A percentile compares a stretch with the other conserved stretches of the same genome.
Evolutionary conservation across 2,113 vertebrate species (phyloP).

Genomic region (Trichechus manatus): DNA sequence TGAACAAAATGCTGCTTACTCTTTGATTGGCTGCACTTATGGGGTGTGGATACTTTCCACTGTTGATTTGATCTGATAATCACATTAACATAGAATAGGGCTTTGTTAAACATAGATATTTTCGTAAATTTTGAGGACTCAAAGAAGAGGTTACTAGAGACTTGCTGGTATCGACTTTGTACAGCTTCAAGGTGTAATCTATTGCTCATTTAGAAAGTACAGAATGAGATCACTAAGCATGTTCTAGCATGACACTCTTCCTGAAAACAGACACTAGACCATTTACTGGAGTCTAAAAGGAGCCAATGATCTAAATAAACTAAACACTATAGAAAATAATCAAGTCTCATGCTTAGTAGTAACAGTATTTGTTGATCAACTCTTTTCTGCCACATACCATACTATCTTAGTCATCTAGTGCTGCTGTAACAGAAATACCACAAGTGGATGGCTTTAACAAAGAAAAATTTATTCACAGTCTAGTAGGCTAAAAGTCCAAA

Average conservation of each 20-base stretch:
- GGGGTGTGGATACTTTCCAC: neutral
- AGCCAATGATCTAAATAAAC: conserved; percentile 2
- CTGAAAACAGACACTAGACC: neutral
- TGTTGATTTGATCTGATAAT: neutral
- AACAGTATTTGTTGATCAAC: neutral
- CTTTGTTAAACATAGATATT: neutral
- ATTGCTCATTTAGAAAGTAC: conserved; percentile 42
- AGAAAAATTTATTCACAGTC: no score
- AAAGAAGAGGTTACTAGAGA: neutral
- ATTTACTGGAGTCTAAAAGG: neutral
- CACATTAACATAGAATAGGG: neutral
- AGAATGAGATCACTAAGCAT: conserved; percentile 20
- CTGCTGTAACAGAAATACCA: no score
- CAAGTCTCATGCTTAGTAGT: neutral
- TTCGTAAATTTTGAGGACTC: neutral
- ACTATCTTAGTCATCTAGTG: no score
- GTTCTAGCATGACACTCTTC: neutral
- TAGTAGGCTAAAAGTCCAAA: no score
- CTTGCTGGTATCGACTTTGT: neutral
- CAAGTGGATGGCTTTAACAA: no score
- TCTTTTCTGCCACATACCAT: neutral
- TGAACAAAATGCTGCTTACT: conserved; percentile 4
- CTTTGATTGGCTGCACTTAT: neutral
- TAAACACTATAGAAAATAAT: conserved; percentile 32
- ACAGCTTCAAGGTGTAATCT: neutral